Evolutionary conservation across 2,797 vertebrate genomes (phyloP).

Genomic region (Leptatherina wallacei): DNA sequence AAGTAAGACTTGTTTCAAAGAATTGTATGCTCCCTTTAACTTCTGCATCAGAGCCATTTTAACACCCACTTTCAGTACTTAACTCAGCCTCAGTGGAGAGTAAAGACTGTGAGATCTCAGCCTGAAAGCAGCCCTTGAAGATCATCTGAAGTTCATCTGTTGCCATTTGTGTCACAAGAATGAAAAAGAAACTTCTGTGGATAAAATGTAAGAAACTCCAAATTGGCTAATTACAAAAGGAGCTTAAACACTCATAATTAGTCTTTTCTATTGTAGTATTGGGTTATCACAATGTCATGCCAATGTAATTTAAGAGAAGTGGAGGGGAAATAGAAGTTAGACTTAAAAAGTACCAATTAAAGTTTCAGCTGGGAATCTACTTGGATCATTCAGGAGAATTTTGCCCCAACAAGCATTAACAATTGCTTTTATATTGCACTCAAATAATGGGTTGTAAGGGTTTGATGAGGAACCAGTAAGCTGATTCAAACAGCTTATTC

Average conservation of each 20-base stretch:
- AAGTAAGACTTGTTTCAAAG: conserved; percentile 22
- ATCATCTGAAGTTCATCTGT: conserved; percentile 65
- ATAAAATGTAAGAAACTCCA: conserved; percentile 63
- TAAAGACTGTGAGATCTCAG: conserved; percentile 38
- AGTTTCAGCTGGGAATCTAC: conserved; percentile 68
- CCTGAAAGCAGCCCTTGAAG: conserved; percentile 43
- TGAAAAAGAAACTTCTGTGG: conserved; percentile 58
- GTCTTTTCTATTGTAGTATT: conserved; percentile 67
- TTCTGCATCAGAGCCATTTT: conserved; percentile 13
- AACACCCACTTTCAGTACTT: conserved; percentile 10
- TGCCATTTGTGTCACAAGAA: conserved; percentile 49
- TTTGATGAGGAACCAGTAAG: conserved; percentile 30
- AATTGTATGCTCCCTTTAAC: conserved; percentile 19
- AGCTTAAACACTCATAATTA: conserved; percentile 80
- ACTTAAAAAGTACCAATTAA: conserved; percentile 67
- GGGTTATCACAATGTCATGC: conserved; percentile 75
- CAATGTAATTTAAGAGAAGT: conserved; percentile 71
- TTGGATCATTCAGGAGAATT: conserved; percentile 49
- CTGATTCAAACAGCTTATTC: conserved; percentile 23
- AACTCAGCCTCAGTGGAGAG: conserved; percentile 15
- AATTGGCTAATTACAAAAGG: conserved; percentile 78
- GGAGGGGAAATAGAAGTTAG: conserved; percentile 53
- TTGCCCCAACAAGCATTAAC: conserved; percentile 36
- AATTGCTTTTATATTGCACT: conserved; percentile 34
- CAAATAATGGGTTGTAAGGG: conserved; percentile 38